A percentile compares a stretch with the other conserved stretches of the same genome.
Evolutionary conservation across 2,888 invertebrate species (phyloP).

Genomic region (Lasioglossum leucozonium): DNA sequence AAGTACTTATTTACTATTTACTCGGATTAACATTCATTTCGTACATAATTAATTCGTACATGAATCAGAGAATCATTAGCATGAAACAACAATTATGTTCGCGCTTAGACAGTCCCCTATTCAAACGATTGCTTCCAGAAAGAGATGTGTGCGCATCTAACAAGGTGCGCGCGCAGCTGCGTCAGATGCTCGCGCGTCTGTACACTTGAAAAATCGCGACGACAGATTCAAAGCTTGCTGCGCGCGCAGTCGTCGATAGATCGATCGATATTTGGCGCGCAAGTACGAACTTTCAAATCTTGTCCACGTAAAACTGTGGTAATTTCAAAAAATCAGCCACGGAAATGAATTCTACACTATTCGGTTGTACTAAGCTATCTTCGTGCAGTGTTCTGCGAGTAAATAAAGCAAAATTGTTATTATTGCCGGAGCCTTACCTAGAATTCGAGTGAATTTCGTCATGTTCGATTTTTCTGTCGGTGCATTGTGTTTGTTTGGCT

Average conservation of each 20-base stretch:
- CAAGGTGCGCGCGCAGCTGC: constrained; percentile 9
- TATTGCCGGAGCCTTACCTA: constrained; percentile 31
- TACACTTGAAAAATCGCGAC: neutral
- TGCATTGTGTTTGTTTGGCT: neutral
- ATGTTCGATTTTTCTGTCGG: constrained; percentile 26
- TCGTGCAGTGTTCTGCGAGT: neutral
- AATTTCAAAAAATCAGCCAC: neutral
- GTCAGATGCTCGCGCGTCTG: neutral
- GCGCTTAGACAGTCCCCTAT: neutral
- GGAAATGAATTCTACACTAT: neutral
- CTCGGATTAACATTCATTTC: neutral
- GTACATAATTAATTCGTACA: neutral
- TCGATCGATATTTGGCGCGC: neutral
- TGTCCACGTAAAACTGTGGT: neutral
- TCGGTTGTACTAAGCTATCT: neutral
- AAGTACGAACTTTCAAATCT: neutral
- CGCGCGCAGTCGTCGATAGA: constrained; percentile 17
- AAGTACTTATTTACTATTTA: neutral
- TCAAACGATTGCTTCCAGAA: neutral
- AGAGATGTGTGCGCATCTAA: constrained; percentile 15
- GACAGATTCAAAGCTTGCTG: neutral
- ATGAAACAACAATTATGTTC: neutral
- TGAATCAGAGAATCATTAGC: neutral
- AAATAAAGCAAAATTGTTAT: neutral
- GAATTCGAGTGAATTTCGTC: constrained; percentile 37